Evolutionary conservation across 1,140 invertebrate genomes (phyloP).

Genomic region (Phortica variegata): DNA sequence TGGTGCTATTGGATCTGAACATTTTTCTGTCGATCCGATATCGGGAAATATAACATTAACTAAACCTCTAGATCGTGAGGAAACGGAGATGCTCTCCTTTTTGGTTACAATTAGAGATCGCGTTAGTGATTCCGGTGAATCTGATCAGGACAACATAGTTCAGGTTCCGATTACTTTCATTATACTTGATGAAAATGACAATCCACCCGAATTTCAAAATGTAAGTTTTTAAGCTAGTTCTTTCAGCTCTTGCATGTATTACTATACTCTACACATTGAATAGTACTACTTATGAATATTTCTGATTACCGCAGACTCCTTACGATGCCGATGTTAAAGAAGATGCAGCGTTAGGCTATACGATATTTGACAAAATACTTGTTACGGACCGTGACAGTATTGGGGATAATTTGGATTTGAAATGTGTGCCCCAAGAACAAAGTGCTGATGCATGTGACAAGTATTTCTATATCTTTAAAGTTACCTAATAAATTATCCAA

Average conservation of each 20-base stretch:
- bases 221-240: constrained; percentile 53
- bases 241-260: too few species aligned
- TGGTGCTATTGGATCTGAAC: constrained; percentile 77
- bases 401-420: constrained; percentile 77
- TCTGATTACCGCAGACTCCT: constrained; percentile 61
- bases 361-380: constrained; percentile 71
- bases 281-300: neutral
- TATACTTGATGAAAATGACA: constrained; percentile 86
- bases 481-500: neutral
- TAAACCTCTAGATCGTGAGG: constrained; percentile 80
- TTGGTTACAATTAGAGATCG: constrained; percentile 61
- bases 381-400: constrained; percentile 77
- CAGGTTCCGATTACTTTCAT: constrained; percentile 78
- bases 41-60: constrained; percentile 77
- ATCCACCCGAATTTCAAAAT: constrained; percentile 77
- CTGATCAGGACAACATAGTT: constrained; percentile 73
- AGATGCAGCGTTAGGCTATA: constrained; percentile 72
- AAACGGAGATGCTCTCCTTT: constrained; percentile 58
- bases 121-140: constrained; percentile 63
- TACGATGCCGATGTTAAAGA: constrained; percentile 79
- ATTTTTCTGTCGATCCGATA: constrained; percentile 72
- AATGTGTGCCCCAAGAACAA: constrained; percentile 60
- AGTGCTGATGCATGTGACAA: constrained; percentile 51
- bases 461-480: constrained; percentile 7
- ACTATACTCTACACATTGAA: too few species aligned